Conservation (phyloP, 2,797 vertebrate genomes). For the Erithacus rubecula region DNA sequence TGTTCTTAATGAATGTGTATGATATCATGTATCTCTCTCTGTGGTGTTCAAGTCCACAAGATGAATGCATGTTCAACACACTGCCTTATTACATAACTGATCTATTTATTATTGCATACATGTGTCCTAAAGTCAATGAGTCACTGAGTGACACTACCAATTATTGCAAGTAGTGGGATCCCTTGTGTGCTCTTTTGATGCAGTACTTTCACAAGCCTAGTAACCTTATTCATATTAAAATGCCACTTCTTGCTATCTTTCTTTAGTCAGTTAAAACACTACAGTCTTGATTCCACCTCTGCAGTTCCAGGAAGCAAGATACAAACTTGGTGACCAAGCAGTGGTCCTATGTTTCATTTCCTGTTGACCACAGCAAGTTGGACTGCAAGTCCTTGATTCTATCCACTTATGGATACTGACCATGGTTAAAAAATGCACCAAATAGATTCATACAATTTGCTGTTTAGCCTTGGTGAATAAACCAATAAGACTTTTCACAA, state of each 20-base stretch:
- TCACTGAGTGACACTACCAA: conserved; percentile 72
- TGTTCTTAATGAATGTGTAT: conserved; percentile 87
- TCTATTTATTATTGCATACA: conserved; percentile 92
- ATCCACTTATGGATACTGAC: conserved; percentile 56
- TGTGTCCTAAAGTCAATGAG: conserved; percentile 72
- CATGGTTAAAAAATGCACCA: conserved; percentile 69
- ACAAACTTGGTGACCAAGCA: conserved; percentile 42
- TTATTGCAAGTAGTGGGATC: conserved; percentile 75
- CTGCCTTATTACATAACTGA: conserved; percentile 92
- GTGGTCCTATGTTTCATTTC: conserved; percentile 56
- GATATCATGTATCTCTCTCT: conserved; percentile 79
- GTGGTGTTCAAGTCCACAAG: conserved; percentile 82
- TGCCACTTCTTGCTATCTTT: conserved; percentile 61
- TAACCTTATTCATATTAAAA: conserved; percentile 64
- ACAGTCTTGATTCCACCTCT: conserved; percentile 63
- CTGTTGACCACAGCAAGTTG: conserved; percentile 35
- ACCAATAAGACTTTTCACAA: conserved; percentile 68
- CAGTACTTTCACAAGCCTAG: conserved; percentile 68
- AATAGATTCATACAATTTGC: conserved; percentile 70
- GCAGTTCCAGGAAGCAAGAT: conserved; percentile 59
- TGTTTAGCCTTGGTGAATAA: conserved; percentile 78
- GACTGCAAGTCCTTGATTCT: conserved; percentile 53
- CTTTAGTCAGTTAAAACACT: conserved; percentile 53
- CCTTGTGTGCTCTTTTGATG: conserved; percentile 66
- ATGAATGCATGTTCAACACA: conserved; percentile 88